Base-by-base conservation (phyloP, 2,797 vertebrate genomes). In the Limosa lapponica region DNA sequence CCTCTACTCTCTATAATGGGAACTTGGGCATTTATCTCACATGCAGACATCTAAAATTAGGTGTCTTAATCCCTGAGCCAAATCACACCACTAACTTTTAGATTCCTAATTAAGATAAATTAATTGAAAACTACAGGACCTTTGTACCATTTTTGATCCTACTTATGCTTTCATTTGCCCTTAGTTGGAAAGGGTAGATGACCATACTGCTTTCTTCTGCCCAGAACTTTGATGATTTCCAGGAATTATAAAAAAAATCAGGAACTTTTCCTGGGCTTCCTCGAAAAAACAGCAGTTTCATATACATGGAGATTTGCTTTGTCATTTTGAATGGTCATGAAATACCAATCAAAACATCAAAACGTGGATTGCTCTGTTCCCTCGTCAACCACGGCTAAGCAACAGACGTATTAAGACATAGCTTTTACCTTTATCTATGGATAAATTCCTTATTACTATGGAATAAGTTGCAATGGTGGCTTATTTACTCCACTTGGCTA, bases 1-100 rank as follows among this genome's bases (percentile, higher is more conserved):
- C 44, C 74, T 96, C 74, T 92, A 62, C 43, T 87, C 43, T 73
- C 58, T 77, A 16, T 94, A 95, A 93, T 91, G 84, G 89, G 44
- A 91, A 89, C 51, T 20, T 80, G 67, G 44, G 44, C 78, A 89
- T 93, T 95, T 95, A 70, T 67, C 82, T 95, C 28, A 48, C 15
- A 55, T 48, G 39, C 4, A 0, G 23, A 30, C 64, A 87, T 92
- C 94, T 95, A 95, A 96, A 95, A 89, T 92, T 87, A 92, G 87
- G 59, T 62, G 25, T 70, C 36, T 95, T 87, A 93, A 87, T 77
- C 74, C 20, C 32, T 55, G 39, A 87, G 39, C 19, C 39, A 92
- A 89, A 89, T 80, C 52, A 55, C 46, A 92, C 51, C 12, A 30
- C 36, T 90, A 90, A 94, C 46, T 91, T 92, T 89, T 80, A 91